These are phyloP conservation scores for Cephalotes varians DNA, from an alignment of 2,888 invertebrate genomes.

Conservation along the genomic window DNA sequence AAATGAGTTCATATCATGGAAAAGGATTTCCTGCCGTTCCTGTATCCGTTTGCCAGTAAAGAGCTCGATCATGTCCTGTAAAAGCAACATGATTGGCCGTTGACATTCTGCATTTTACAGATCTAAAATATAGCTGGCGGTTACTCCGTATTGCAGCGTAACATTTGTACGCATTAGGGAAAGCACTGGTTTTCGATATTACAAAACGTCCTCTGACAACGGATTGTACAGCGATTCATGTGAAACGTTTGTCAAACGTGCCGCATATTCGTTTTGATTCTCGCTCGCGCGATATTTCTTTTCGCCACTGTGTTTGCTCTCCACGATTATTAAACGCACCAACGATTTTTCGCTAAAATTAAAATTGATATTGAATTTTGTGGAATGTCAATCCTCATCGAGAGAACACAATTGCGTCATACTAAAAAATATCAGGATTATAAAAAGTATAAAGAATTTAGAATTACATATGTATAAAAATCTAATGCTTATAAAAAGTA, in stretches of 20 bases:
- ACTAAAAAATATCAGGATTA: neutral
- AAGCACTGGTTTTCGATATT: constrained; percentile 23
- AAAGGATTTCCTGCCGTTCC: constrained; percentile 23
- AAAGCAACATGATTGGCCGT: constrained; percentile 28
- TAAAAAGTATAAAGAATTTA: neutral
- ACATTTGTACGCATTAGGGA: constrained; percentile 39
- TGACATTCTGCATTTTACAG: constrained; percentile 33
- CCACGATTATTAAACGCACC: constrained; percentile 47
- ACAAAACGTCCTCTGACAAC: constrained; percentile 48
- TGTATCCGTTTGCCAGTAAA: constrained; percentile 35
- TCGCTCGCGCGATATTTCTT: constrained; percentile 38
- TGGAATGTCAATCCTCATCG: constrained; percentile 16
- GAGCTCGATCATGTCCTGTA: constrained; percentile 15
- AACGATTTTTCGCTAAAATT: constrained; percentile 33
- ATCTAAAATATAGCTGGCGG: constrained; percentile 31
- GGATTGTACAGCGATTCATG: constrained; percentile 43
- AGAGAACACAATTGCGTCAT: neutral
- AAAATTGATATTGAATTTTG: constrained; percentile 36
- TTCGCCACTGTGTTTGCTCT: constrained; percentile 34
- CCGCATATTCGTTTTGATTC: constrained; percentile 47
- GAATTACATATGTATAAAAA: neutral
- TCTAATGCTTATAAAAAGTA: neutral
- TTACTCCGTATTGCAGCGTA: constrained; percentile 35
- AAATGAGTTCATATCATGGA: constrained; percentile 28
- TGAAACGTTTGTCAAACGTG: constrained; percentile 49